Conservation (phyloP, 2,797 vertebrate genomes). For the Avahi laniger region DNA sequence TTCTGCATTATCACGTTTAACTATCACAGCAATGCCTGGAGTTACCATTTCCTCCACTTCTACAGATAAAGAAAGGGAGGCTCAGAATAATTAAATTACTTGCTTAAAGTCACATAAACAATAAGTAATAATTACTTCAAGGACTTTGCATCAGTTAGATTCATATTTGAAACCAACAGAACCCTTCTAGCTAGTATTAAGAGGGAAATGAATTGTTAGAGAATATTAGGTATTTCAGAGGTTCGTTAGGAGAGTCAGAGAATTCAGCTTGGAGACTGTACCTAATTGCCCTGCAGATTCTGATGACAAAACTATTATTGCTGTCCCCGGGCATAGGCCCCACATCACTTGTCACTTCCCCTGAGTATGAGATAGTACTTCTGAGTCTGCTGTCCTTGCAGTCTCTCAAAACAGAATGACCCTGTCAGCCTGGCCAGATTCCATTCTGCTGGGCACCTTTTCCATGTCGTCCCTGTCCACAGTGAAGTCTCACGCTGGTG, state of each 20-base stretch:
- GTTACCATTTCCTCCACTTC: slow-evolving; percentile 15
- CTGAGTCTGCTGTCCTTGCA: neutral
- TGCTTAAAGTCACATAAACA: neutral
- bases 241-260: neutral
- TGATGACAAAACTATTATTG: neutral
- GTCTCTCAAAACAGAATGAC: neutral
- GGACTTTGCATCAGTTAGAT: neutral
- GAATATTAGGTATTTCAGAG: neutral
- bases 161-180: neutral
- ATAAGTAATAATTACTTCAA: neutral
- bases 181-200: neutral
- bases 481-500: neutral
- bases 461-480: neutral
- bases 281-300: neutral
- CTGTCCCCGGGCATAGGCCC: neutral
- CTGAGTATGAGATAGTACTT: neutral
- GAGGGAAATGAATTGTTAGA: neutral
- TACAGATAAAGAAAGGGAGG: neutral
- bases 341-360: neutral
- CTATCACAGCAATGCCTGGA: neutral
- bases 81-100: neutral
- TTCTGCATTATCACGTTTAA: neutral
- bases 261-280: fast-evolving
- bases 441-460: neutral
- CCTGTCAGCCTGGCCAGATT: neutral